A percentile compares a stretch with the other conserved stretches of the same genome.
phyloP scores from a whole-genome alignment of 2,113 vertebrate species.

The Canis aureus region DNA sequence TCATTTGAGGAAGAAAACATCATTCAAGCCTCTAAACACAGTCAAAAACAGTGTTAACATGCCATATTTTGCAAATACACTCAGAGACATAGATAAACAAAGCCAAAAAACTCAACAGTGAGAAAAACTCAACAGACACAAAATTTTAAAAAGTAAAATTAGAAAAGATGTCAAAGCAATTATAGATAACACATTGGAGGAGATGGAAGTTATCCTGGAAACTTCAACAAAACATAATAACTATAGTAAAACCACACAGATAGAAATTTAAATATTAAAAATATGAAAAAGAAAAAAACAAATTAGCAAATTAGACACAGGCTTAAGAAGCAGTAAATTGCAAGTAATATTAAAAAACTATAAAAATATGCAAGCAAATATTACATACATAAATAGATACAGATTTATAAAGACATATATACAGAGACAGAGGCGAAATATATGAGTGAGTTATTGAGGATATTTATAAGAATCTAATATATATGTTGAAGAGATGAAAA shows the following conservation, averaged over 20 bases:
- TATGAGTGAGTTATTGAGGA: background rate
- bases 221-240: background rate
- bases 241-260: background rate
- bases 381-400: background rate
- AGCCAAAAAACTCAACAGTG: background rate
- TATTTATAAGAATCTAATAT: background rate
- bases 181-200: background rate
- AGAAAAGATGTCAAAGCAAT: background rate
- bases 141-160: background rate
- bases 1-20: background rate
- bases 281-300: background rate
- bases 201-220: background rate
- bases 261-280: background rate
- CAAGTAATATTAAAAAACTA: background rate
- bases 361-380: background rate
- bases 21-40: background rate
- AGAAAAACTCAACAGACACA: background rate
- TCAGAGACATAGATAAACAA: background rate
- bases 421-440: background rate
- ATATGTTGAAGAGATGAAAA: background rate
- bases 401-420: background rate
- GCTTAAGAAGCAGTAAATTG: background rate
- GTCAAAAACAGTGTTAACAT: background rate
- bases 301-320: background rate
- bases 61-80: background rate